Evolutionary conservation across 2,113 vertebrate genomes (phyloP).

Genomic region (Carettochelys insculpta): DNA sequence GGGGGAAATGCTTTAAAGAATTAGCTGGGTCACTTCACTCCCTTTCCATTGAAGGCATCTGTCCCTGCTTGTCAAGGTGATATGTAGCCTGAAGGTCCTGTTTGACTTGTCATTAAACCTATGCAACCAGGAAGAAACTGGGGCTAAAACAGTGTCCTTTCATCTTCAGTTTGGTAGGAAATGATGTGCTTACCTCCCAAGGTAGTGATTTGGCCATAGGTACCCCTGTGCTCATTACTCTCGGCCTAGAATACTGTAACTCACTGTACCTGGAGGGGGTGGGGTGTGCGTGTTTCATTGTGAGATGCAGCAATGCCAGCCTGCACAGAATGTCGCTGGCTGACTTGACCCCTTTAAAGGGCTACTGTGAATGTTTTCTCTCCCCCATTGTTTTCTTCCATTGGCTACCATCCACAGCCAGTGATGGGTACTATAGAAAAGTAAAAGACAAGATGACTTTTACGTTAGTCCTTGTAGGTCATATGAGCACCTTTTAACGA

Average conservation of each 20-base stretch:
- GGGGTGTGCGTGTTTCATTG: too few species aligned
- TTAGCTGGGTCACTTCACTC: fast-evolving
- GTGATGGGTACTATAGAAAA: not conserved
- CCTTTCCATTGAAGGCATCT: not conserved
- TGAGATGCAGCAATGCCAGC: not conserved
- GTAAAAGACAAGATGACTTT: not conserved
- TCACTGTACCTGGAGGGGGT: not conserved
- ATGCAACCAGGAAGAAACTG: not conserved
- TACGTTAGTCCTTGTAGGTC: too few species aligned
- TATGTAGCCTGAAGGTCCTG: not conserved
- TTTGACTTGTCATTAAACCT: not conserved
- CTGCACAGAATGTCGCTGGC: not conserved
- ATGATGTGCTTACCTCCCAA: not conserved
- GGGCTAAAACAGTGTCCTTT: not conserved
- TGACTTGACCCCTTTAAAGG: not conserved
- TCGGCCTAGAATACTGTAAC: not conserved
- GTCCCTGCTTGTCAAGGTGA: not conserved
- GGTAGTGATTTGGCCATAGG: not conserved
- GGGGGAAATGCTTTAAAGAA: not conserved
- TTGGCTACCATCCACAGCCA: not conserved
- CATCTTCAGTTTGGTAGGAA: not conserved
- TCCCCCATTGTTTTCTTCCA: not conserved
- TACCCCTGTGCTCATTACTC: not conserved
- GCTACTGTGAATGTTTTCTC: not conserved
- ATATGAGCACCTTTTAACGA: not conserved